These are phyloP conservation scores for Trachemys scripta DNA, from an alignment of 2,113 vertebrate genomes.

Conservation along the genomic window DNA sequence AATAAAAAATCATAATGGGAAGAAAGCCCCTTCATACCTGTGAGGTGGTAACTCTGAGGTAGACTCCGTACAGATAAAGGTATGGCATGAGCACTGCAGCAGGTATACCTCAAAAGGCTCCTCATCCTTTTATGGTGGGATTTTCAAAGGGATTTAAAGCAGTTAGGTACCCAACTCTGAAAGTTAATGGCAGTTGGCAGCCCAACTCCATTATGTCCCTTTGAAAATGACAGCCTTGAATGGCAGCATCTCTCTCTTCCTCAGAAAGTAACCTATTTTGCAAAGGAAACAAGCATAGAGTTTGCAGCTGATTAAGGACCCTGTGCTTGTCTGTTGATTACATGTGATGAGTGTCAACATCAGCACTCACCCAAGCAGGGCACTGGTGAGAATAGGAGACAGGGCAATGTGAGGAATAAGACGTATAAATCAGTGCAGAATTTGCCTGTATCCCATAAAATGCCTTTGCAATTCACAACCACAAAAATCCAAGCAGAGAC, in stretches of 20 bases:
- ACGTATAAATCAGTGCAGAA: not conserved
- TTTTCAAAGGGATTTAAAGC: fast-evolving
- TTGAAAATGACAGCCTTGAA: not conserved
- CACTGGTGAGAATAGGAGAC: not conserved
- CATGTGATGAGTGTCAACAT: not conserved
- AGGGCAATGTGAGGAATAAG: not conserved
- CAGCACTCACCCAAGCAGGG: not conserved
- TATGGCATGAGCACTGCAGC: not conserved
- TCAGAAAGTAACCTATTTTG: not conserved
- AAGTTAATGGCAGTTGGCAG: not conserved
- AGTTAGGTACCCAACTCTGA: not conserved
- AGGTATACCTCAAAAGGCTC: not conserved
- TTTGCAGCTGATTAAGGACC: not conserved
- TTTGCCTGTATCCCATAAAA: not conserved
- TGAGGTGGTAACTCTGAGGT: fast-evolving
- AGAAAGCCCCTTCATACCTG: not conserved
- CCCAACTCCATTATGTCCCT: not conserved
- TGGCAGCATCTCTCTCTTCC: not conserved
- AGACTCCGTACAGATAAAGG: not conserved
- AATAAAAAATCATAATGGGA: slow-evolving; percentile 19
- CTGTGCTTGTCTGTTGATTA: not conserved
- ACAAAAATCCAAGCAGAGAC: not conserved
- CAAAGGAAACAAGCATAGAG: not conserved
- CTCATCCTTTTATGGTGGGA: not conserved
- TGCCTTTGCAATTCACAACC: not conserved